phyloP scores from a whole-genome alignment of 1,140 invertebrate species.

The Drosophila nasuta region DNA sequence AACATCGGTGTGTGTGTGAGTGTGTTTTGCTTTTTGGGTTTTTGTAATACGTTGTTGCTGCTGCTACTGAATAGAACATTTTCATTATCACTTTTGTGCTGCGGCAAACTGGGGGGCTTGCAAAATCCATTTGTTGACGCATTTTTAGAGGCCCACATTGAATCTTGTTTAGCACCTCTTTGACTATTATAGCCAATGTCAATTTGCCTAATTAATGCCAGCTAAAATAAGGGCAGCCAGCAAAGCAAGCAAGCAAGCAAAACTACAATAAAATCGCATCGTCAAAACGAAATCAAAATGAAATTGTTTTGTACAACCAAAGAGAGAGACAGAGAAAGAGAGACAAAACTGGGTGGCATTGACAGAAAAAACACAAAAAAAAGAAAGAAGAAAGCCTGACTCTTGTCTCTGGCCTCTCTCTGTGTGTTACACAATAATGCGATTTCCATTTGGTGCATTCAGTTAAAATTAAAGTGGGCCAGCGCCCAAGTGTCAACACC shows the following conservation, averaged over 20 bases:
- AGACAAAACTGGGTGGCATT: slow-evolving; percentile 17
- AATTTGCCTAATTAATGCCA: slow-evolving; percentile 64
- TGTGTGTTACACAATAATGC: slow-evolving; percentile 30
- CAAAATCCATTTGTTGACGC: slow-evolving; percentile 25
- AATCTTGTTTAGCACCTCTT: slow-evolving; percentile 11
- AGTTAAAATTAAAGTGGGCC: slow-evolving; percentile 69
- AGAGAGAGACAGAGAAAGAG: neutral
- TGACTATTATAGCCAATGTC: slow-evolving; percentile 21
- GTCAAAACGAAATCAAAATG: slow-evolving; percentile 33
- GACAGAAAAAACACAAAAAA: neutral
- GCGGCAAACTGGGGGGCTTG: neutral
- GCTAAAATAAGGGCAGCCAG: slow-evolving; percentile 31
- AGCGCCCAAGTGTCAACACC: slow-evolving; percentile 72
- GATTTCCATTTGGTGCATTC: slow-evolving; percentile 66
- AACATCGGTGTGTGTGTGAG: neutral
- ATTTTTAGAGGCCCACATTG: slow-evolving; percentile 25
- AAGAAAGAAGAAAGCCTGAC: neutral
- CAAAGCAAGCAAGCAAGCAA: slow-evolving; percentile 3
- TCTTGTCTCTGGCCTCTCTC: neutral
- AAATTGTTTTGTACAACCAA: slow-evolving; percentile 21
- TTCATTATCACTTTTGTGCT: slow-evolving; percentile 18
- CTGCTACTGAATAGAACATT: slow-evolving; percentile 2
- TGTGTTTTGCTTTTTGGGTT: neutral
- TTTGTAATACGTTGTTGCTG: neutral
- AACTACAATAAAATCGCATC: slow-evolving; percentile 27